A percentile compares a stretch with the other conserved stretches of the same genome.
phyloP scores from a whole-genome alignment of 2,888 invertebrate genomes.

The Polymixis lichenea region DNA sequence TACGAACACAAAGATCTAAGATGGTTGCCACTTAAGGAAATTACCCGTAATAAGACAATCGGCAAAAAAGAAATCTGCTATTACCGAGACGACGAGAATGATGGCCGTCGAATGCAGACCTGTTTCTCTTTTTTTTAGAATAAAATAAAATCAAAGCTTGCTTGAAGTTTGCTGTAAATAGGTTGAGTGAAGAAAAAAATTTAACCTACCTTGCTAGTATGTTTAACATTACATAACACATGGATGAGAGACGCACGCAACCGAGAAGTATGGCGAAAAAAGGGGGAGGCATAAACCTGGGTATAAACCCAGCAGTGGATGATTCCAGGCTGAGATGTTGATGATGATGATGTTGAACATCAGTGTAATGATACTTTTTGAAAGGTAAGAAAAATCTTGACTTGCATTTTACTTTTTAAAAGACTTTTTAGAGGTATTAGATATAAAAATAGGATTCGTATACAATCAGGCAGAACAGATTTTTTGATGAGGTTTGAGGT shows the following conservation, averaged over 20 bases:
- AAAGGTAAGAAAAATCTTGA: not conserved
- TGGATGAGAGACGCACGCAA: too few relatives aligned
- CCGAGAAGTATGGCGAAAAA: too few relatives aligned
- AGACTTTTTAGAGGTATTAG: too few relatives aligned
- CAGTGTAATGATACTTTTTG: not conserved
- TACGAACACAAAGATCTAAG: conserved; percentile 62
- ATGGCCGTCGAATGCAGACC: conserved; percentile 57
- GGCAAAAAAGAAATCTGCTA: conserved; percentile 70
- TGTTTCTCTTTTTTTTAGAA: conserved; percentile 45
- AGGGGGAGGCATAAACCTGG: too few relatives aligned
- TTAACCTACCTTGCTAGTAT: not conserved
- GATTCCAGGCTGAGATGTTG: too few relatives aligned
- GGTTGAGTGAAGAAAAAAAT: not conserved
- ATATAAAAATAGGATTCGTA: not conserved
- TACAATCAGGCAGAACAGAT: not conserved
- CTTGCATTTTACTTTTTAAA: not conserved
- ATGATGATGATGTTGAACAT: too few relatives aligned
- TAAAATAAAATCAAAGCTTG: not conserved
- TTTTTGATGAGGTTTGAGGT: not conserved
- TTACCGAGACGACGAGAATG: conserved; percentile 66
- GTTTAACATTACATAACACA: not conserved
- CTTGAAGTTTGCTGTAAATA: conserved; percentile 5
- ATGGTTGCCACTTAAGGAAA: conserved; percentile 74
- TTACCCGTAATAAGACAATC: conserved; percentile 76
- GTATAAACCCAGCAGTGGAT: too few relatives aligned